Base-by-base conservation (phyloP, 2,888 invertebrate species). In the Sinopyrophorus schimmeli region DNA sequence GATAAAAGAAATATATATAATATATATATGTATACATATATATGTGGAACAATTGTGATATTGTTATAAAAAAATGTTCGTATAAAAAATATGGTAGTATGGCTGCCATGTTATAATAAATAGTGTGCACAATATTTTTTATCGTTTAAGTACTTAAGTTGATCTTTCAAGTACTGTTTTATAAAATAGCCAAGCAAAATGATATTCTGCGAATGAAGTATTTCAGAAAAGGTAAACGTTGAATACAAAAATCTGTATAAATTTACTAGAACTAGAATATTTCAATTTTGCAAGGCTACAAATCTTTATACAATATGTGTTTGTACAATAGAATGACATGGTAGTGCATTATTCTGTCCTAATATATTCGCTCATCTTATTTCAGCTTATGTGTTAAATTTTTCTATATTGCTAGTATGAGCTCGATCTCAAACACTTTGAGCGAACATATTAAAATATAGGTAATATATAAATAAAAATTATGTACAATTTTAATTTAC, bases 51-150 rank as follows among this genome's bases (percentile, higher is more conserved):
- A 28, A 21, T 46, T 38, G 12, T 58, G 39, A 42, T 48, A 34
- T 11, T 52, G 38, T 35, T 50, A 38, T 47, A 49, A 42, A 55
- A 55, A 58, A 58, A 53, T 54, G 58, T 52, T 62, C 63, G 67
- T 69, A 68, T 67, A 69, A 68, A 69, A 69, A 67, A 67, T 68
- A 68, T 64, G 58, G 61, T 64, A n/a, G n/a, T n/a, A 64, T 63
- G 63, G 67, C 65, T 67, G 68, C 62, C 67, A 63, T 62, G 44
- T 57, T 59, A 46, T 17, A 42, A 42, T 42, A 42, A 42, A 42
- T 42, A 42, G 34, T 34, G 42, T 42, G 32, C 47, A 42, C 57
- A 51, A 57, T 54, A 42, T 53, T 54, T 46, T 37, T 53, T 23
- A 52, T 31, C 32, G 31, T 40, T 41, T 47, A 49, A 55, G 50